Conservation (phyloP, 2,797 vertebrate genomes). For the Sebastes kiyomatsui region DNA sequence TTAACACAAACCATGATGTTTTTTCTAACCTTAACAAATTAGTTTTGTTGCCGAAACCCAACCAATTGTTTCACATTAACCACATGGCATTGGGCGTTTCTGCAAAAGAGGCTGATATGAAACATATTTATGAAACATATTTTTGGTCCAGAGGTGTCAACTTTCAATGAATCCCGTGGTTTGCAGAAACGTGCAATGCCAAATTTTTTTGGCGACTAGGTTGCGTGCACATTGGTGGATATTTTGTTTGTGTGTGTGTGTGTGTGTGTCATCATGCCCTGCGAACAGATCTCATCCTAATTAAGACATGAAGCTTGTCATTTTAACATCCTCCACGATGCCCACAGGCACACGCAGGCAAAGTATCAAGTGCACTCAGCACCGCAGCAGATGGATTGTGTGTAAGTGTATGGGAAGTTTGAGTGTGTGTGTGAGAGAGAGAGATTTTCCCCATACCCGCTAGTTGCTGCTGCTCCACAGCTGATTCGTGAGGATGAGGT, state of each 20-base stretch:
- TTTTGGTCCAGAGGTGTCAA: neutral
- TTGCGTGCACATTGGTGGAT: neutral
- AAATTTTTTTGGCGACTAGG: neutral
- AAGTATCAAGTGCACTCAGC: constrained; percentile 31
- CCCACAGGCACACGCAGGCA: constrained; percentile 30
- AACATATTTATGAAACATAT: neutral
- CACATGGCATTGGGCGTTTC: neutral
- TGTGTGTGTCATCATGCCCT: neutral
- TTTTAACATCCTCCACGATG: constrained; percentile 37
- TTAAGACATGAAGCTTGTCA: constrained; percentile 54
- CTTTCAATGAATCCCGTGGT: neutral
- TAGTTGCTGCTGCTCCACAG: constrained; percentile 30
- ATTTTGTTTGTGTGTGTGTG: neutral
- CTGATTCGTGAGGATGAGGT: constrained; percentile 1
- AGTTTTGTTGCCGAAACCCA: too few species aligned
- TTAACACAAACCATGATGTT: too few species aligned
- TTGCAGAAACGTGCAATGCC: neutral
- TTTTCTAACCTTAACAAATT: too few species aligned
- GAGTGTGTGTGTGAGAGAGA: neutral
- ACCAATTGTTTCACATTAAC: neutral
- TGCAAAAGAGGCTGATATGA: neutral
- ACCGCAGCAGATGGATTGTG: constrained; percentile 38
- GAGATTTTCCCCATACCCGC: neutral
- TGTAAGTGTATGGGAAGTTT: neutral
- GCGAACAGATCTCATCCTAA: constrained; percentile 40